These are phyloP conservation scores for Ommatoiulus sabulosus DNA, from an alignment of 2,888 invertebrate genomes.

Conservation along the genomic window DNA sequence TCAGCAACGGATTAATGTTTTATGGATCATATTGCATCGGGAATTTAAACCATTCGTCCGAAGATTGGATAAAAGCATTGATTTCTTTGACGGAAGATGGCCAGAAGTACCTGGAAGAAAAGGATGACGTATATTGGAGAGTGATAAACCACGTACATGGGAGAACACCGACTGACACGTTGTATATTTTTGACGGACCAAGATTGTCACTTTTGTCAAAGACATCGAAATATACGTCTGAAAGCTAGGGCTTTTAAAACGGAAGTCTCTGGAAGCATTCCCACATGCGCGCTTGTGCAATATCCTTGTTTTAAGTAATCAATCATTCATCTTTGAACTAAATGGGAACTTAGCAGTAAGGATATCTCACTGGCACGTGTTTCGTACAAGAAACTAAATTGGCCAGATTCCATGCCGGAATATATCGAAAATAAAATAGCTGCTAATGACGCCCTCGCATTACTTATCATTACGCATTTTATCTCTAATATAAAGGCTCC, in stretches of 20 bases:
- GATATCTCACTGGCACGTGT: neutral
- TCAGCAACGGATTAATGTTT: constrained; percentile 41
- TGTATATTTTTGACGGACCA: neutral
- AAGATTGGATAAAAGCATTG: constrained; percentile 21
- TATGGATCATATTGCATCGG: constrained; percentile 45
- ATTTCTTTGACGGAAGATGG: neutral
- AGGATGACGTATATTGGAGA: neutral
- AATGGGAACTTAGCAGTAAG: neutral
- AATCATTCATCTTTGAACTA: neutral
- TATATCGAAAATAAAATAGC: constrained; percentile 4
- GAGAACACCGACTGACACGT: neutral
- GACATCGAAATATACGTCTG: neutral
- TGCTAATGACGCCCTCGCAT: neutral
- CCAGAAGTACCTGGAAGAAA: neutral
- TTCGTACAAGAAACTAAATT: neutral
- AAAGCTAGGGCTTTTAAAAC: neutral
- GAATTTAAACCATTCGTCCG: constrained; percentile 11
- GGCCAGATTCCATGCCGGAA: neutral
- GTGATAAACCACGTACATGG: neutral
- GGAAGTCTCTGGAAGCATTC: neutral
- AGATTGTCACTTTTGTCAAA: constrained; percentile 13
- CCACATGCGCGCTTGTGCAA: neutral
- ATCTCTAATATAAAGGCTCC: neutral
- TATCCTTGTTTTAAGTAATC: neutral
- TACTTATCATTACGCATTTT: constrained; percentile 6